Base-by-base conservation (phyloP, 2,888 invertebrate genomes). In the Apodemia mormo region DNA sequence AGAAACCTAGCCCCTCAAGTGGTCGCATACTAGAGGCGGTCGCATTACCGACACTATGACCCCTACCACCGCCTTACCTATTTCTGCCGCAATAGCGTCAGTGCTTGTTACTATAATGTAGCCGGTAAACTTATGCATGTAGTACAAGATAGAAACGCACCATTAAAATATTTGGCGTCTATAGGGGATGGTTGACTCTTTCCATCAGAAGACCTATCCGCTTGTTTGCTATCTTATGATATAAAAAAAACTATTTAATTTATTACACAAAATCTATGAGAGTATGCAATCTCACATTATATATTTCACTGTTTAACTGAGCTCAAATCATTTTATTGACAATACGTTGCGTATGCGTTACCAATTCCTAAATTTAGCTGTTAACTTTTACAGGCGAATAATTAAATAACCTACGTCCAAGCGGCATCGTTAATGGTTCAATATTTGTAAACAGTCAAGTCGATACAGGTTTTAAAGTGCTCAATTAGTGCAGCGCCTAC, bases 301-400 rank as follows among this genome's bases (percentile, higher is more conserved):
- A 52, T n/a, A n/a, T n/a, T n/a, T 52, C 6, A 52, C 52, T 6
- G 52, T 52, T 52, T 52, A 6, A 52, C 6, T n/a, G 52, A 52
- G 6, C n/a, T 52, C 52, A n/a, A 52, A n/a, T 5, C 52, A n/a
- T 52, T 4, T 61, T 33, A 33, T 61, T 61, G 37, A 14, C 61
- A 33, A 12, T 64, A 7, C 58, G 4, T 22, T 22, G 30, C 14
- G 14, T 37, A 14, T n/a, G 8, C 37, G 14, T 37, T 37, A 37
- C 33, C n/a, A 64, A 33, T 64, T 14, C 68, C 56, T 72, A 61
- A 67, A 71, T 68, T 66, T 58, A 58, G 71, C 72, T 68, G 73
- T 82, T 80, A 83, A 78, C 77, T 82, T 79, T 68, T 67, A 70
- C 79, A 78, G 78, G 80, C 80, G 80, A 81, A 83, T 85, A 85